Percentiles rank a stretch among this genome's conserved stretches.
Evolutionary conservation across 2,888 invertebrate species (phyloP).

Genomic region (Caenorhabditis macrosperma): DNA sequence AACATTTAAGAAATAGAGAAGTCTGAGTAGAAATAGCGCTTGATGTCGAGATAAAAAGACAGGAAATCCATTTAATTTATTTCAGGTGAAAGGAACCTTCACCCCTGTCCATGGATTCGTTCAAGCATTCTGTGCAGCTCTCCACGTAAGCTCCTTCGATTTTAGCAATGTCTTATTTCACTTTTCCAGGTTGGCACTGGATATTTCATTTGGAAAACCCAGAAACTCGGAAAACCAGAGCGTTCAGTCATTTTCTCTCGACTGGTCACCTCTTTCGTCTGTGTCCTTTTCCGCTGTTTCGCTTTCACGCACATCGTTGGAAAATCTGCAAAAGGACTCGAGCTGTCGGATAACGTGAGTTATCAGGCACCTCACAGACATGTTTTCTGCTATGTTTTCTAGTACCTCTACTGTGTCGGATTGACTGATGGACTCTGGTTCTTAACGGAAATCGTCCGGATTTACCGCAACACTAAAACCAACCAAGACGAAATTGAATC

Average conservation of each 20-base stretch:
- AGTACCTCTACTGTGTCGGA: constrained; percentile 70
- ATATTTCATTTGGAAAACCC: constrained; percentile 58
- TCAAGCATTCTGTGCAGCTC: constrained; percentile 70
- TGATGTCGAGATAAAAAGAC: not conserved
- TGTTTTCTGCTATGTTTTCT: too few relatives aligned
- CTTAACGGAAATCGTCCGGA: constrained; percentile 65
- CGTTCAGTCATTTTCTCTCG: constrained; percentile 70
- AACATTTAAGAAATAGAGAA: not conserved
- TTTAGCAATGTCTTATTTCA: not conserved
- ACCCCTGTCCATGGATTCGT: constrained; percentile 70
- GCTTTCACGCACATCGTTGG: constrained; percentile 72
- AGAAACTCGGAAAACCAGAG: constrained; percentile 54
- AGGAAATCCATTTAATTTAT: not conserved
- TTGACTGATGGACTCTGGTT: constrained; percentile 73
- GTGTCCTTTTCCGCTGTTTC: constrained; percentile 69
- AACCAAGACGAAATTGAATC: constrained; percentile 69
- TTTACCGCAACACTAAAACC: constrained; percentile 60
- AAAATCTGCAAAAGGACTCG: constrained; percentile 70
- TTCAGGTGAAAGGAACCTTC: constrained; percentile 67
- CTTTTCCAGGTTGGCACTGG: constrained; percentile 68
- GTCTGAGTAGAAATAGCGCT: not conserved
- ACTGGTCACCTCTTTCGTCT: constrained; percentile 70
- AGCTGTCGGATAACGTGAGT: constrained; percentile 67
- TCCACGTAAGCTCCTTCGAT: constrained; percentile 63
- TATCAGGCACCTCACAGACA: too few relatives aligned